phyloP scores from a whole-genome alignment of 1,140 invertebrate species.

The Solenopsis invicta region DNA sequence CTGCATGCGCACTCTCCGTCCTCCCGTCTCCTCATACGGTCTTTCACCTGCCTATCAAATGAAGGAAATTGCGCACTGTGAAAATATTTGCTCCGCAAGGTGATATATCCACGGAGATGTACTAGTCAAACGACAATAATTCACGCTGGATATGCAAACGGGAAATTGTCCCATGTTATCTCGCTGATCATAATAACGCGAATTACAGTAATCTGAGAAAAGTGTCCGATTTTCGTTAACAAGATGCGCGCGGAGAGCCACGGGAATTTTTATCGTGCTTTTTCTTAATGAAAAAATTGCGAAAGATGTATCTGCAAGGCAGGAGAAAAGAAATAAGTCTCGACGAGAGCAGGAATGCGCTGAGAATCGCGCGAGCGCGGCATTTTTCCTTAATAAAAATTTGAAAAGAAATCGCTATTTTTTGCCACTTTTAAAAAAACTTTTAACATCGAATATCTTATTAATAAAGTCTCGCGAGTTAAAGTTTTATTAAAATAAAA shows the following conservation, averaged over 20 bases:
- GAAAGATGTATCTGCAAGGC: background rate
- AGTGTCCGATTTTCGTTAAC: constrained; percentile 1
- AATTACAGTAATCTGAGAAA: constrained; percentile 21
- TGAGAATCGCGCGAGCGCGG: background rate
- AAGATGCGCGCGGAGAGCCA: background rate
- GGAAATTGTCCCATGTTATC: constrained; percentile 25
- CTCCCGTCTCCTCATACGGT: background rate
- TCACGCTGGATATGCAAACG: constrained; percentile 16
- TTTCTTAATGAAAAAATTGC: constrained; percentile 9
- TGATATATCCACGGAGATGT: constrained; percentile 13
- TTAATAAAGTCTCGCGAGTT: constrained; percentile 1
- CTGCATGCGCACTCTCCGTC: constrained; percentile 3
- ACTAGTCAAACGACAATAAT: constrained; percentile 52
- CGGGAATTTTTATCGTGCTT: background rate
- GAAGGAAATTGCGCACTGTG: constrained; percentile 53
- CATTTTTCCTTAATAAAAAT: constrained; percentile 22
- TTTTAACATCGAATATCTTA: background rate
- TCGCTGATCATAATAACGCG: background rate
- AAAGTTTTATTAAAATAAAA: background rate
- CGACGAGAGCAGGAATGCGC: background rate
- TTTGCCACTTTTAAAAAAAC: background rate
- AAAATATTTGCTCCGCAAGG: constrained; percentile 52
- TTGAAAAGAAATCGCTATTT: background rate
- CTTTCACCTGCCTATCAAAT: constrained; percentile 55
- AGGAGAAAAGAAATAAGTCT: background rate